A percentile compares a stretch with the other conserved stretches of the same genome.
phyloP scores from a whole-genome alignment of 2,113 vertebrate genomes.

The Theristicus caerulescens region DNA sequence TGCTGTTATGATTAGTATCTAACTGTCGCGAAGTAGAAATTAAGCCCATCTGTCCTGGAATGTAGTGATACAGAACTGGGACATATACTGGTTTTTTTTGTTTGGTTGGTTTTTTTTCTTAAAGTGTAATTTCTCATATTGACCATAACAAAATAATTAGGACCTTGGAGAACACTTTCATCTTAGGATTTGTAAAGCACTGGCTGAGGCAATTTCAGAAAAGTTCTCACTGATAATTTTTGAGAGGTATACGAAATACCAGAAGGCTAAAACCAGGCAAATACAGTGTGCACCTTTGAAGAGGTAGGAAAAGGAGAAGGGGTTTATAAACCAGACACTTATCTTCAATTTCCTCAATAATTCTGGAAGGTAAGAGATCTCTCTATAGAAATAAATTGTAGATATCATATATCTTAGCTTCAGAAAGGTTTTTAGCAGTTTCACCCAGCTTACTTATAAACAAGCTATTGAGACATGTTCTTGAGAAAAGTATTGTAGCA shows the following conservation, averaged over 20 bases:
- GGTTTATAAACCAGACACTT: neutral
- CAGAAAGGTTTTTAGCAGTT: neutral
- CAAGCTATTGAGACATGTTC: neutral
- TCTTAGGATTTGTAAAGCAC: neutral
- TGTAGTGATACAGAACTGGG: neutral
- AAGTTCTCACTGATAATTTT: neutral
- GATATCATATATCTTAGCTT: neutral
- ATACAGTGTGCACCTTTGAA: neutral
- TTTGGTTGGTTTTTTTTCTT: neutral
- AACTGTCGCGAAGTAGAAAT: neutral
- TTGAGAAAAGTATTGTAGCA: neutral
- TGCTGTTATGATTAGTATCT: neutral
- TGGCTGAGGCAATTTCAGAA: neutral
- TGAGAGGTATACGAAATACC: neutral
- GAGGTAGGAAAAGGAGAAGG: neutral
- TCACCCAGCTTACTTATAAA: neutral
- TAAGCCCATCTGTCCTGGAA: neutral
- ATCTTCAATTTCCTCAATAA: neutral
- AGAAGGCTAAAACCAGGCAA: neutral
- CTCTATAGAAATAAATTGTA: neutral
- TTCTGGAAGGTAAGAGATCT: neutral
- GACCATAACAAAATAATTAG: neutral
- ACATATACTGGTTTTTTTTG: too few relatives aligned
- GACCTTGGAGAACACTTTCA: neutral
- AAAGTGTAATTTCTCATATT: neutral